A percentile compares a stretch with the other conserved stretches of the same genome.
Evolutionary conservation across 2,888 invertebrate genomes (phyloP).

Genomic region (Rotaria sp.): DNA sequence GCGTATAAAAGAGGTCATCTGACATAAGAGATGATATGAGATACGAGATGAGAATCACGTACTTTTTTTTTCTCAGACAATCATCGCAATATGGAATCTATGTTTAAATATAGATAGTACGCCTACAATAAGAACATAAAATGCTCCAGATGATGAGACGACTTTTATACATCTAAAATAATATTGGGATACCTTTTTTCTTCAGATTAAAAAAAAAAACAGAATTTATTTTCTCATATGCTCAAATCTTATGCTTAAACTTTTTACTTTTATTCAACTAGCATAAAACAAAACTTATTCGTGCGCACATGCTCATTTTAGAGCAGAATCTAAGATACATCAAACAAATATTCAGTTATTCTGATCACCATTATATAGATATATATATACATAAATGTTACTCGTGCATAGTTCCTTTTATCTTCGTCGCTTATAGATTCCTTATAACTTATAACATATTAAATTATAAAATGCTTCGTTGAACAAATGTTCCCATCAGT

Average conservation of each 20-base stretch:
- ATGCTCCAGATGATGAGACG: background rate
- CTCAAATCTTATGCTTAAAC: too few relatives aligned
- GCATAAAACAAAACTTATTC: background rate
- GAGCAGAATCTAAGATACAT: background rate
- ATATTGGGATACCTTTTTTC: too few relatives aligned
- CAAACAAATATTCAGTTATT: background rate
- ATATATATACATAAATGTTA: background rate
- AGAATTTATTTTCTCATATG: too few relatives aligned
- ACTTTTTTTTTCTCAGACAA: background rate
- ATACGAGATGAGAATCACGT: too few relatives aligned
- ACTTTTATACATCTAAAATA: too few relatives aligned
- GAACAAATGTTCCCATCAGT: background rate
- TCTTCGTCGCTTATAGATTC: background rate
- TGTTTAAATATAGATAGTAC: background rate
- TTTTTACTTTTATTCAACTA: background rate
- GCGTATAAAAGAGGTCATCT: background rate
- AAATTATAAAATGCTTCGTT: background rate
- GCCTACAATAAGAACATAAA: background rate
- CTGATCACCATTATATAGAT: background rate
- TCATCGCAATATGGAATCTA: background rate
- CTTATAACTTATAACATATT: background rate
- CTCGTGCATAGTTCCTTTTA: background rate
- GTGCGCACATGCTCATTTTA: background rate
- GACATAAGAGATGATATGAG: background rate
- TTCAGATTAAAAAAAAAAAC: too few relatives aligned